Conservation (phyloP, 2,113 vertebrate species). For the Pelmatolapia mariae region DNA sequence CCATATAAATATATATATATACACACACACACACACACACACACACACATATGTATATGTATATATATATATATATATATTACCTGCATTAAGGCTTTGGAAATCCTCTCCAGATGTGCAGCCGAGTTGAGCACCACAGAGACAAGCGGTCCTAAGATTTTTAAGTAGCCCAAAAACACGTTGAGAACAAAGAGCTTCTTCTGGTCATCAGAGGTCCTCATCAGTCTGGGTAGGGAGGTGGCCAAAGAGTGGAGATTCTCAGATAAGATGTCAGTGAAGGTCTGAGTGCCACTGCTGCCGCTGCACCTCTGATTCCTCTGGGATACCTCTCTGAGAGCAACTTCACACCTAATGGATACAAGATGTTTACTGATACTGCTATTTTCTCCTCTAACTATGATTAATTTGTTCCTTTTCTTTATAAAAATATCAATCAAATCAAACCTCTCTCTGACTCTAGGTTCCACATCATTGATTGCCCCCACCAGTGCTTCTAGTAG, state of each 20-base stretch:
- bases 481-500: slow-evolving; percentile 85
- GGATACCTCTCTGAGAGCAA: slow-evolving; percentile 66
- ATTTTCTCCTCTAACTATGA: too few relatives aligned
- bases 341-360: too few relatives aligned
- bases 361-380: too few relatives aligned
- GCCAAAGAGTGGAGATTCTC: slow-evolving; percentile 87
- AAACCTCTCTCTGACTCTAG: slow-evolving; percentile 72
- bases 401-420: not conserved
- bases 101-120: slow-evolving; percentile 85
- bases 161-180: slow-evolving; percentile 85
- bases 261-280: slow-evolving; percentile 79
- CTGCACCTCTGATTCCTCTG: slow-evolving; percentile 48
- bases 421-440: not conserved
- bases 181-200: slow-evolving; percentile 83
- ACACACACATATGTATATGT: too few relatives aligned
- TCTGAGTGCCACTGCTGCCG: slow-evolving; percentile 54
- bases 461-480: slow-evolving; percentile 80
- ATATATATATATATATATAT: too few relatives aligned
- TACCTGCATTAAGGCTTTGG: slow-evolving; percentile 84
- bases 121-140: slow-evolving; percentile 77
- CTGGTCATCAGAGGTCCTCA: slow-evolving; percentile 84
- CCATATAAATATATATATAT: too few relatives aligned
- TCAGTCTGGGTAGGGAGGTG: slow-evolving; percentile 85
- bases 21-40: too few relatives aligned
- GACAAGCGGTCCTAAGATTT: slow-evolving; percentile 82